Base-by-base conservation (phyloP, 2,113 vertebrate species). In the Hyla sarda region DNA sequence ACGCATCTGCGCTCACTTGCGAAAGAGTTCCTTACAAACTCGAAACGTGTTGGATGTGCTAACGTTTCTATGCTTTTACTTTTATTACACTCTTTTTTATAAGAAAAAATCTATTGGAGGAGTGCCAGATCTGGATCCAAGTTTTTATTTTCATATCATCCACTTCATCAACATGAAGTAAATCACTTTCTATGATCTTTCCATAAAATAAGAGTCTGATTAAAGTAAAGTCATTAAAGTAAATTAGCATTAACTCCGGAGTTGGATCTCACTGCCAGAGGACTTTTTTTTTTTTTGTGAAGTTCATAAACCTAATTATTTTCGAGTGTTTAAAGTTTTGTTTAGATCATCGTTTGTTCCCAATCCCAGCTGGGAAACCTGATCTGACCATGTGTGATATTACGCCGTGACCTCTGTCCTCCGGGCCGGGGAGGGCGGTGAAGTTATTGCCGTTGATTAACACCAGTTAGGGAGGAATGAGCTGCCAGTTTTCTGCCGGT, bases 251-350 rank as follows among this genome's bases (percentile, higher is more conserved):
- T 37, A 77, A 8, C 74, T 67, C 25, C 19, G 28, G 67, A 30
- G 30, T 21, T 19, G 58, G 48, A 50, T 69, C 30, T 50, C 62
- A 47, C 34, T 67, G 58, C 45, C 56, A 23, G 19, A 71, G 17
- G 67, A 54, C 30, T 25, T 71, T n/a, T n/a, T n/a, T n/a, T n/a
- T n/a, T n/a, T n/a, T 50, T 79, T 34, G 34, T 73, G 76, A 79
- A 81, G 67, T 82, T 81, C 76, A 87, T 60, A 74, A 82, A 74
- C 76, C 67, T 87, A 60, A 87, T 87, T 87, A 87, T 87, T 87
- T 82, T 28, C 81, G 65, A 87, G 85, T 74, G 85, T 87, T 82
- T 82, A 87, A 86, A 74, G 85, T 69, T 87, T 82, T 74, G 77
- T 82, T 73, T 74, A 82, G 67, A 47, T 73, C 77, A 72, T 48